phyloP scores from a whole-genome alignment of 2,797 vertebrate species.

The Melanotaenia pygmaea region DNA sequence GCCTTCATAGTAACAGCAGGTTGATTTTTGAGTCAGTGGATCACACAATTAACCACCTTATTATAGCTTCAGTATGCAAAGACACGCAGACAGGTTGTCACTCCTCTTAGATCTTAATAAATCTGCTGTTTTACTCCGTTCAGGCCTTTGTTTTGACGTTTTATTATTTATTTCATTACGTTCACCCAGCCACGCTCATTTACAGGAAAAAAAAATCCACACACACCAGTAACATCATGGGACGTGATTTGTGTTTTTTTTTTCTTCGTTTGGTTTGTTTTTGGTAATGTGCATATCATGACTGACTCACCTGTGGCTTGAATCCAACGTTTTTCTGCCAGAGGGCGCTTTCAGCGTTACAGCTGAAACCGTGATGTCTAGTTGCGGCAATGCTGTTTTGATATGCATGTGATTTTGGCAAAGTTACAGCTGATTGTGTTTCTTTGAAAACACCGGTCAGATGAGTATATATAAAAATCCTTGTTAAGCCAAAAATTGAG shows the following conservation, averaged over 20 bases:
- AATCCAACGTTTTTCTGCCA: constrained; percentile 32
- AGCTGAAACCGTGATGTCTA: constrained; percentile 1
- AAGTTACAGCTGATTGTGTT: constrained; percentile 8
- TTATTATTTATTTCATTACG: constrained; percentile 42
- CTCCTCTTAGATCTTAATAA: not conserved
- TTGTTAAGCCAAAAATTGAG: not conserved
- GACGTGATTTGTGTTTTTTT: constrained; percentile 13
- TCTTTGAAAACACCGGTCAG: not conserved
- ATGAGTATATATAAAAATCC: not conserved
- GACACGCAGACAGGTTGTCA: not conserved
- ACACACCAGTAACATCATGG: constrained; percentile 9
- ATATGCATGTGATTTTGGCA: constrained; percentile 10
- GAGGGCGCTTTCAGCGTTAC: constrained; percentile 22
- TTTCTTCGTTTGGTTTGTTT: not conserved
- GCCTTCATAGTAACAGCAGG: constrained; percentile 57
- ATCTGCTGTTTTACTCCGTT: constrained; percentile 22
- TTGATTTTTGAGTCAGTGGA: constrained; percentile 40
- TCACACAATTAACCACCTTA: constrained; percentile 21
- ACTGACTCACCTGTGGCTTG: constrained; percentile 78
- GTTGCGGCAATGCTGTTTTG: constrained; percentile 5
- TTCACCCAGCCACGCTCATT: constrained; percentile 11
- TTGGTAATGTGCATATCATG: constrained; percentile 12
- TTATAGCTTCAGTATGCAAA: not conserved
- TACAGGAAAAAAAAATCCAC: not conserved
- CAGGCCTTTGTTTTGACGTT: constrained; percentile 51